Evolutionary conservation across 2,113 vertebrate species (phyloP), one percentile per base, ranked within the genome.

Genomic region (Megalops atlanticus): DNA sequence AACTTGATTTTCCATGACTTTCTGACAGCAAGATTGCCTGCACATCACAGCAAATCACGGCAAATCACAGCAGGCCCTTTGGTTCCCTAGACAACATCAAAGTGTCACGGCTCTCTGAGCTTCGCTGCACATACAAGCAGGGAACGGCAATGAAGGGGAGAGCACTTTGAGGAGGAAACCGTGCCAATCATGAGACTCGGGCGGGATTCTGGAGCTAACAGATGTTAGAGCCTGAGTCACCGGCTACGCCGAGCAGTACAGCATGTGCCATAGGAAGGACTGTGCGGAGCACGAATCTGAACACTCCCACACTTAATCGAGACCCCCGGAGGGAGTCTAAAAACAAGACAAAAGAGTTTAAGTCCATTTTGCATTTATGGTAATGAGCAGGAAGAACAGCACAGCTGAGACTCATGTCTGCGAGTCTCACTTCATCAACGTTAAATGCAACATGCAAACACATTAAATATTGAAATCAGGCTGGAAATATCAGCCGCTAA

Each of bases 1-100:
- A 68, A 2, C 36, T 77, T 76, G 74, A 76, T 74, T 49, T 38
- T 47, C 21, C 72, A 80, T 81, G 64, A 80, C 74, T 79, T 77
- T 39, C 41, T 77, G 78, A 81, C 79, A 79, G 78, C 36, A 27
- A 76, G 77, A 81, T 24, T 58, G 73, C 74, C 74, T 45, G 49
- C 36, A 45, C 69, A 74, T 82, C 74, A 33, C 40, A 77, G 73
- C 69, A 18, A 58, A 43, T 14, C 76, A 8, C 64, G 31, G 64
- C 31, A 33, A 6, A 54, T n/a, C 24, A n/a, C 24, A 18, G 18
- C 18, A 18, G 16, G 8, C 58, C 58, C n/a, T 64, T 74, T 69
- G 49, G 76, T 68, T 82, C 69, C 82, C 77, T 52, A 80, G 82
- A 76, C 80, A 80, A 77, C 83, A 86, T 71, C 70, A 68, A 38